These are phyloP conservation scores for Oncorhynchus gorbuscha DNA, from an alignment of 2,113 vertebrate species.

Conservation along the genomic window DNA sequence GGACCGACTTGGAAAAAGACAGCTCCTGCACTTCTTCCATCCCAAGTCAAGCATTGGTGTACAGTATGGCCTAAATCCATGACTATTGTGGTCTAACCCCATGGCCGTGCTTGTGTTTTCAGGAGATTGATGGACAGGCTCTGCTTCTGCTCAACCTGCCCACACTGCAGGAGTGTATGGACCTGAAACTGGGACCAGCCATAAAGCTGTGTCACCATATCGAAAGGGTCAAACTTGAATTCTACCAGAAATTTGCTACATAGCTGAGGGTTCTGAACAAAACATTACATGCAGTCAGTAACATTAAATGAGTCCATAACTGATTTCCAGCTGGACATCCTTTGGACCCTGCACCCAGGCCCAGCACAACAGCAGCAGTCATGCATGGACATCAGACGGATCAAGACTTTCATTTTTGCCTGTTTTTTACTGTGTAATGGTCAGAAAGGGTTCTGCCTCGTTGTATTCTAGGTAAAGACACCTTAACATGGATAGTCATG, in stretches of 20 bases:
- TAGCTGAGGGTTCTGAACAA: constrained; percentile 57
- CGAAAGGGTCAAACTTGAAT: constrained; percentile 95
- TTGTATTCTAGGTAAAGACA: not conserved
- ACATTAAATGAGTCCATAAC: constrained; percentile 22
- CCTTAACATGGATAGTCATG: not conserved
- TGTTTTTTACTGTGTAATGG: not conserved
- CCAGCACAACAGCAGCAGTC: not conserved
- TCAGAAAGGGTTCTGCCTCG: not conserved
- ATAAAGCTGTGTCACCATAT: constrained; percentile 98
- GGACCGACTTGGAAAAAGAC: no score
- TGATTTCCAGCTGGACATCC: constrained; percentile 48
- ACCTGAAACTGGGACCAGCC: constrained; percentile 95
- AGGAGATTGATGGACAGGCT: constrained; percentile 99
- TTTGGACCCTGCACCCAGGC: constrained; percentile 29
- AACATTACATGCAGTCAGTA: constrained; percentile 46
- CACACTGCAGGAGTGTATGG: constrained; percentile 98
- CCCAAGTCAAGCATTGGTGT: no score
- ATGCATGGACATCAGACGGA: constrained; percentile 18
- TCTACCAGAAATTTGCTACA: constrained; percentile 97
- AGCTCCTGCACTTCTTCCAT: no score
- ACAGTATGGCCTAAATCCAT: not conserved
- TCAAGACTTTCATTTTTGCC: constrained; percentile 1
- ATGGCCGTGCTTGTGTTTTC: constrained; percentile 43
- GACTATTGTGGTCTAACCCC: not conserved
- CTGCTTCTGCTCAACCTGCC: constrained; percentile 94